A percentile compares a stretch with the other conserved stretches of the same genome.
phyloP scores from a whole-genome alignment of 2,797 vertebrate species.

The Pteronotus mesoamericanus region DNA sequence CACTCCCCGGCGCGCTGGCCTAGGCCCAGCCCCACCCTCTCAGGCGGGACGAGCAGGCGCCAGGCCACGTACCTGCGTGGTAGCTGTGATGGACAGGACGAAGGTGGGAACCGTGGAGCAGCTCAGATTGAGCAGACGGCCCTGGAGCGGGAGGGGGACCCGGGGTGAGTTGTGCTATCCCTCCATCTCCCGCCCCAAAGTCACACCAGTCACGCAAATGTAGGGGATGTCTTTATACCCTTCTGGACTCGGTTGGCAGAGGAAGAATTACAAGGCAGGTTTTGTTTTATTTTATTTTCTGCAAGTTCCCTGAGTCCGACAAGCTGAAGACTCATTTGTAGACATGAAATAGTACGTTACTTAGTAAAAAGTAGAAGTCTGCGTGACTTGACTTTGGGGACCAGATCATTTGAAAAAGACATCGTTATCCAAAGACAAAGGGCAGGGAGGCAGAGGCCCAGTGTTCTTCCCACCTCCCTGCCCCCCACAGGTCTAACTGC shows the following conservation, averaged over 20 bases:
- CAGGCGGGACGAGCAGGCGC: not conserved
- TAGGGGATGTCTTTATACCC: not conserved
- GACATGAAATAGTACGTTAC: not conserved
- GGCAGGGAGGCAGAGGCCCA: not conserved
- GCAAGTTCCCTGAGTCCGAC: not conserved
- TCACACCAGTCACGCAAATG: not conserved
- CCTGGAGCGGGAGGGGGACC: constrained; percentile 81
- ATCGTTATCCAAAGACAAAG: not conserved
- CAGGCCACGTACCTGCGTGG: constrained; percentile 90
- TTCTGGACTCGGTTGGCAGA: not conserved
- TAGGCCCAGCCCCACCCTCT: not conserved
- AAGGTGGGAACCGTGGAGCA: constrained; percentile 99
- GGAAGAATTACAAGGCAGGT: not conserved
- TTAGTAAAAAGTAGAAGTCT: not conserved
- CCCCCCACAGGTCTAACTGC: not conserved
- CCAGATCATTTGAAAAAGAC: not conserved
- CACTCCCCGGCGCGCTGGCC: not conserved
- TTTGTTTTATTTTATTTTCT: not conserved
- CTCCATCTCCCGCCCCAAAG: not conserved
- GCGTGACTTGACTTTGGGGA: not conserved
- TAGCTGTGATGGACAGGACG: constrained; percentile 98
- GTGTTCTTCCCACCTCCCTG: not conserved
- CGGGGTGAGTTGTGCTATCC: not conserved
- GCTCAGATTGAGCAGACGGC: constrained; percentile 96
- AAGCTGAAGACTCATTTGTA: not conserved